Base-by-base conservation (phyloP, 1,140 invertebrate species). In the Drosophila insularis region DNA sequence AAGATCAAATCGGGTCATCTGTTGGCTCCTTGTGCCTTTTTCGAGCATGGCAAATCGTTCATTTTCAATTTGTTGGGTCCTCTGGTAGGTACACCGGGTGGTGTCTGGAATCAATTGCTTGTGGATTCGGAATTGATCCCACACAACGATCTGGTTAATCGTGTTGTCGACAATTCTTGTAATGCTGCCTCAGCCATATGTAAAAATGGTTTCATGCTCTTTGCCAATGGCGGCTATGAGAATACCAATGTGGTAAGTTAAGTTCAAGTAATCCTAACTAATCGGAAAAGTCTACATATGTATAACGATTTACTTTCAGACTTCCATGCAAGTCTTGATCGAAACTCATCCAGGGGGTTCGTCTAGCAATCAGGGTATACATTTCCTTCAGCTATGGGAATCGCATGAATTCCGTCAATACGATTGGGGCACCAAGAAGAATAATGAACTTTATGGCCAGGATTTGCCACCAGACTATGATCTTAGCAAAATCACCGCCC, bases 401-500 rank as follows among this genome's bases (percentile, higher is more conserved):
- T 89, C 81, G 7, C 54, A 68, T 10, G 39, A 74, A 10, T 90
- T 90, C 85, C 84, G 92, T 2, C 90, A 92, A 37, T 93, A 92
- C 71, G 93, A 94, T 67, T 91, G 92, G 79, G 93, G 92, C 8
- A 68, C 71, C 17, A 63, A 90, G 32, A 89, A 81, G 46, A 95
- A 95, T 81, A 68, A 91, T 1, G 68, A 86, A 14, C 65, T 85
- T 1, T 94, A 94, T 68, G 92, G 91, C 14, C 91, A 89, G 60
- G 35, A 78, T 0, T 76, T 60, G 23, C 93, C 94, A 4, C 94
- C 94, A 7, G 84, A 89, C 11, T 95, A 95, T 72, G 92, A 94
- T 71, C 74, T 95, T 19, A 92, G 90, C 21, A 93, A 93, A 67
- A 93, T 96, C 23, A 94, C 92, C 5, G 93, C 93, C 1, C 95